Percentiles rank a stretch among this genome's conserved stretches.
These are phyloP conservation scores for Gymnoscopelus braueri DNA, from an alignment of 2,797 vertebrate genomes.

Conservation along the genomic window DNA sequence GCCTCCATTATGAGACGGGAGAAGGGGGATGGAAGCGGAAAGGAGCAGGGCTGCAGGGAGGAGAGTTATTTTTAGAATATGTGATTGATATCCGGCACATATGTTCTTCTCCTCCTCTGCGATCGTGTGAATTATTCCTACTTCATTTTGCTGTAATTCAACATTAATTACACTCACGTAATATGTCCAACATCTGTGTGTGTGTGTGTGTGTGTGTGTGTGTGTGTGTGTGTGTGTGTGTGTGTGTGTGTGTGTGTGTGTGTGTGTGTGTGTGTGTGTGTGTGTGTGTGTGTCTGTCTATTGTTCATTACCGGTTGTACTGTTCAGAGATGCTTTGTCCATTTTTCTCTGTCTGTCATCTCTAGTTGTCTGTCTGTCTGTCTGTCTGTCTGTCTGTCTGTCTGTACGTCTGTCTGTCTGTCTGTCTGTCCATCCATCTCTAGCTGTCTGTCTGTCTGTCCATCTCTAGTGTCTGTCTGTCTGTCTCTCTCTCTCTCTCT, in stretches of 20 bases:
- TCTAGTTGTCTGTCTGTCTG: too few relatives aligned
- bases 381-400: too few relatives aligned
- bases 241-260: conserved; percentile 34
- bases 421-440: too few relatives aligned
- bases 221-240: conserved; percentile 34
- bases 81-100: conserved; percentile 71
- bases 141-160: conserved; percentile 7
- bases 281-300: conserved; percentile 32
- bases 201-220: conserved; percentile 30
- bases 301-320: conserved; percentile 10
- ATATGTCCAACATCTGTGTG: conserved; percentile 26
- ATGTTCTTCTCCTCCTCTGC: conserved; percentile 45
- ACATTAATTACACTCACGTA: conserved; percentile 41
- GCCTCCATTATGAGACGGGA: conserved; percentile 68
- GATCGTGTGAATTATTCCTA: conserved; percentile 44
- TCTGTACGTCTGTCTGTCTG: too few relatives aligned
- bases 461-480: too few relatives aligned
- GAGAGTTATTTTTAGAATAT: conserved; percentile 78
- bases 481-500: neutral
- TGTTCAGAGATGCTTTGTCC: conserved; percentile 33
- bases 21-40: conserved; percentile 58
- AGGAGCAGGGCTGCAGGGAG: conserved; percentile 55
- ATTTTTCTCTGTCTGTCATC: conserved; percentile 50
- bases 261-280: conserved; percentile 36
- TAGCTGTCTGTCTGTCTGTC: neutral